Base-by-base conservation (phyloP, 1,140 invertebrate species). In the Campoletis sonorensis region DNA sequence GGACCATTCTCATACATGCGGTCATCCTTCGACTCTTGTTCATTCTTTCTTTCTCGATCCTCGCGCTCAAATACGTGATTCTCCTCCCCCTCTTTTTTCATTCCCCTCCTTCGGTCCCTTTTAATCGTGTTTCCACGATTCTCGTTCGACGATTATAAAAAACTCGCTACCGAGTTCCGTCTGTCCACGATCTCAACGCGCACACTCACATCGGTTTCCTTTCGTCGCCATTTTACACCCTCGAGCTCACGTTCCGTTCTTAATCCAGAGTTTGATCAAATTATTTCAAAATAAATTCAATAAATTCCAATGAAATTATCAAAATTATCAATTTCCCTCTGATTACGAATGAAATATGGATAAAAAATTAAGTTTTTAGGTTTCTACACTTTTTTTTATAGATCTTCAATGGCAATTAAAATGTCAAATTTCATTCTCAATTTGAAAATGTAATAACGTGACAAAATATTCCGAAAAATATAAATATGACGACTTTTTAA, bases 81-180 rank as follows among this genome's bases (percentile, higher is more conserved):
- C 51, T 54, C 78, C 75, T 79, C 82, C 82, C 83, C 18, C 45
- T 81, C 45, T 51, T 58, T 49, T 45, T 79, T 58, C 61, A 79
- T 58, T 64, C 49, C 54, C 76, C 79, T 54, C 7, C 21, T 13
- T 27, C 23, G 54, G 51, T 49, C 16, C 54, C 30, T 37, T 40
- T 70, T 70, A 70, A 70, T 70, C 72, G 67, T 51, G 73, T 75
- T 68, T 67, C 82, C 71, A 75, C 72, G 27, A n/a, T 54, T 77
- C 72, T 75, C 64, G 78, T 68, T 80, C 49, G 78, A 83, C 75
- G 79, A 82, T 81, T 81, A 86, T 83, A 89, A 90, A 90, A 90
- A 89, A 70, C 88, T 89, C 79, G 87, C 87, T 89, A 88, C 88
- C 84, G 87, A 81, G 82, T 89, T 87, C 89, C 83, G 85, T 87